phyloP scores from a whole-genome alignment of 1,140 invertebrate genomes.

The Trichomalopsis sarcophagae region DNA sequence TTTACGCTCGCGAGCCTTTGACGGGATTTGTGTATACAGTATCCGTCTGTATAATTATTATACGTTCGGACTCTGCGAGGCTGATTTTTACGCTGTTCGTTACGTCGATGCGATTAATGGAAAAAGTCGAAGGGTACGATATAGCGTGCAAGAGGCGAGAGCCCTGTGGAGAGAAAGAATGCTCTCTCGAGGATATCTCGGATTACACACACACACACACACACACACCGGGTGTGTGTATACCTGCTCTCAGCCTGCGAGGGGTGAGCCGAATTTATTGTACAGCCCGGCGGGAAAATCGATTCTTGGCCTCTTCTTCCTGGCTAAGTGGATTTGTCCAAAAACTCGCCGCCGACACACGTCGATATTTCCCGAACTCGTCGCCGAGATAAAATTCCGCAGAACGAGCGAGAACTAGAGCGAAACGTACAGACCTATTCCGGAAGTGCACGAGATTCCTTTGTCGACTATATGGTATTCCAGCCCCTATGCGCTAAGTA shows the following conservation, averaged over 20 bases:
- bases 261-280: not conserved
- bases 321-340: too few relatives aligned
- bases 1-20: not conserved
- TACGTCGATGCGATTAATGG: too few relatives aligned
- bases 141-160: not conserved
- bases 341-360: too few relatives aligned
- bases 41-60: too few relatives aligned
- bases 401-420: conserved; percentile 25
- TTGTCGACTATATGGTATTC: conserved; percentile 13
- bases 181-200: conserved; percentile 19
- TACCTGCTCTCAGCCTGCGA: not conserved
- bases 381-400: conserved; percentile 26
- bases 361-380: not conserved
- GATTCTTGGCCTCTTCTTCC: too few relatives aligned
- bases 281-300: too few relatives aligned
- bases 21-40: too few relatives aligned
- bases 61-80: too few relatives aligned
- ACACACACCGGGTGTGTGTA: not conserved
- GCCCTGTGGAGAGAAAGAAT: not conserved
- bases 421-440: not conserved
- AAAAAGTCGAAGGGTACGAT: not conserved
- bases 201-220: conserved; percentile 13
- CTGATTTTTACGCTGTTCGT: too few relatives aligned
- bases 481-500: conserved; percentile 21
- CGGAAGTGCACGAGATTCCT: conserved; percentile 18